Base-by-base conservation (phyloP, 2,113 vertebrate species). In the Oryzias curvinotus region DNA sequence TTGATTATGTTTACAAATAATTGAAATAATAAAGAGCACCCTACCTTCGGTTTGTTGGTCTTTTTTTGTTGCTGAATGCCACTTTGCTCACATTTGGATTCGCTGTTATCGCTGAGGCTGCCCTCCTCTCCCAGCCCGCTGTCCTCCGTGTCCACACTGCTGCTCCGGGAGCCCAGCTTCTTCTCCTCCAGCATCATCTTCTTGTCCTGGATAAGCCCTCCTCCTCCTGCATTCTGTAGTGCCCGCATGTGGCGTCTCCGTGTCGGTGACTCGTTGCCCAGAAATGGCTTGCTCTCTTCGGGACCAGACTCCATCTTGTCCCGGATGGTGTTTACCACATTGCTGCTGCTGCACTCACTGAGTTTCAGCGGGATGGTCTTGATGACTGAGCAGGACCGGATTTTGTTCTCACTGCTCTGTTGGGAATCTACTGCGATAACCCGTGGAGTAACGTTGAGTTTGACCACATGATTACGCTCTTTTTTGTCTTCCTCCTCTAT, bases 121-220 rank as follows among this genome's bases (percentile, higher is more conserved):
- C 56, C 63, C 41, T 92, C 90, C 56, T 92, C 91, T 6, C 88
- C 92, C 15, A 90, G 67, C 1, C 87, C 90, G 19, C 90, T 91
- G 83, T 92, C 92, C 63, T 91, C 91, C 0, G 90, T 86, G 55
- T 93, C 92, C 12, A 86, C 23, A 14, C 90, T 90, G 81, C 86
- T 91, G 80, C 84, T 85, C 46, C 89, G 80, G 0, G 87, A 91
- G 14, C 75, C 77, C 57, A 60, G 4, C 63, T 81, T 86, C 58
- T n/a, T 85, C 7, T 90, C 87, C 28, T 83, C 83, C 0, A 88
- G 79, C 74, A 56, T 61, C 69, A 73, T 26, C 75, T 84, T 90
- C 62, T 26, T 82, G 21, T 87, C 80, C 10, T 84, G 82, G 53
- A 89, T 46, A n/a, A 62, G 17, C 15, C 81, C 74, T 0, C 62